These are phyloP conservation scores for Melanotaenia pygmaea DNA, from an alignment of 2,797 vertebrate species.

Conservation along the genomic window DNA sequence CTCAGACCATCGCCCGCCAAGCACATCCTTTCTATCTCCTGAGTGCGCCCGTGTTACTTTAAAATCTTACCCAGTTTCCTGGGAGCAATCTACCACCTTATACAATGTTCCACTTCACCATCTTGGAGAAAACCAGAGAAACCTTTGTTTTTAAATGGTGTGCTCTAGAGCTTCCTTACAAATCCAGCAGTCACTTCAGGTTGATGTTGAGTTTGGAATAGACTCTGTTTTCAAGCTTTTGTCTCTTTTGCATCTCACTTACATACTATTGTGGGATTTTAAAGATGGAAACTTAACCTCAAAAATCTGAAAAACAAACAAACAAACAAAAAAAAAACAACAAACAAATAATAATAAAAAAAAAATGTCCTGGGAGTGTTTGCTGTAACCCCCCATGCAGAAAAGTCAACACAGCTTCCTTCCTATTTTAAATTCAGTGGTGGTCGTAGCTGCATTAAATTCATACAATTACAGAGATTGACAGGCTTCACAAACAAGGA, in stretches of 20 bases:
- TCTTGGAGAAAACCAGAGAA: constrained; percentile 13
- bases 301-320: not conserved
- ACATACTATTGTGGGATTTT: not conserved
- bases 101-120: constrained; percentile 1
- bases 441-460: not conserved
- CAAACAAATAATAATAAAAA: no score
- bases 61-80: not conserved
- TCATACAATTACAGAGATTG: not conserved
- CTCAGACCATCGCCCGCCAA: constrained; percentile 4
- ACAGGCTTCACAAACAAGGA: not conserved
- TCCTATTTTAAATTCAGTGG: not conserved
- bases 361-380: not conserved
- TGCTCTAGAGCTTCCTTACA: constrained; percentile 2
- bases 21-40: constrained; percentile 10
- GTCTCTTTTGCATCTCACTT: not conserved
- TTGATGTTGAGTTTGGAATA: not conserved
- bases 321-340: no score
- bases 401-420: not conserved
- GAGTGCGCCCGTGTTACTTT: not conserved
- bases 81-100: constrained; percentile 2
- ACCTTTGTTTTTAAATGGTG: not conserved
- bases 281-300: not conserved
- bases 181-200: constrained; percentile 3
- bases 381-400: not conserved
- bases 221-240: not conserved